phyloP scores from a whole-genome alignment of 2,797 vertebrate genomes.

The Avahi laniger region DNA sequence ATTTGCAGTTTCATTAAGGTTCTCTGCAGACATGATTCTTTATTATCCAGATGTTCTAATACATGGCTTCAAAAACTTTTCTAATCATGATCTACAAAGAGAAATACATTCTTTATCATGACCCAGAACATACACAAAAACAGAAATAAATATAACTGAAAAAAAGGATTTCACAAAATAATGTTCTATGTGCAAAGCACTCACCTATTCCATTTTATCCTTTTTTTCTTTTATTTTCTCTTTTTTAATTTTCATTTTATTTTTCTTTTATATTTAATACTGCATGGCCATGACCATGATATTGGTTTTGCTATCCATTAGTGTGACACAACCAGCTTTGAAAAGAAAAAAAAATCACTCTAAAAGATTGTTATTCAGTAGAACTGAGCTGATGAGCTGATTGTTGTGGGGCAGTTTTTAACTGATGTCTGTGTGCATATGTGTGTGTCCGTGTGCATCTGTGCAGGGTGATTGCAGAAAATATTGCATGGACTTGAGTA shows the following conservation, averaged over 20 bases:
- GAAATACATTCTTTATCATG: neutral
- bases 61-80: neutral
- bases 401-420: neutral
- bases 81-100: neutral
- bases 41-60: neutral
- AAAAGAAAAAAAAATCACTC: neutral
- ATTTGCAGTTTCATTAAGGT: neutral
- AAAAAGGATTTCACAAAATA: neutral
- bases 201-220: neutral
- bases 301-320: neutral
- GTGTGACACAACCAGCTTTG: neutral
- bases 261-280: neutral
- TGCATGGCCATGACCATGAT: neutral
- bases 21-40: neutral
- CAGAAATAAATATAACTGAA: neutral
- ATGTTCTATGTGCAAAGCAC: neutral
- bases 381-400: rapidly evolving
- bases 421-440: neutral
- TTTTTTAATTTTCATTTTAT: neutral
- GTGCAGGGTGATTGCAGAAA: neutral
- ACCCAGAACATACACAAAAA: neutral
- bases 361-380: neutral
- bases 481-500: neutral
- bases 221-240: neutral
- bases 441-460: neutral